Evolutionary conservation across 2,113 vertebrate genomes (phyloP).

Genomic region (Neotragus moschatus): DNA sequence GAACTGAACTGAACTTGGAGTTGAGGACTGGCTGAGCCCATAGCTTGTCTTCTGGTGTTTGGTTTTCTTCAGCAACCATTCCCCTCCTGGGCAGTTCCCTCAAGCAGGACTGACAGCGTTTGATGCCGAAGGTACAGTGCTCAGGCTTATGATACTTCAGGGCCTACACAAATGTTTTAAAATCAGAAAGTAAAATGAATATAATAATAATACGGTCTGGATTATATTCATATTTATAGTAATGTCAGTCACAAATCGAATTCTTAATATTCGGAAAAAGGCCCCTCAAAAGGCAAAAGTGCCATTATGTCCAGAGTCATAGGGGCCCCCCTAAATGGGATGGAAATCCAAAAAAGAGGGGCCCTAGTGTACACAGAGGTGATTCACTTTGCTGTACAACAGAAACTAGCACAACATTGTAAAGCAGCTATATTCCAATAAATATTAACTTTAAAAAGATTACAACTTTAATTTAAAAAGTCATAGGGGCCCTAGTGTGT

Average conservation of each 20-base stretch:
- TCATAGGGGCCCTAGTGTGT: not conserved
- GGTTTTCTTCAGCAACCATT: not conserved
- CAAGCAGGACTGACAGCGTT: not conserved
- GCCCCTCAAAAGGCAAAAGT: not conserved
- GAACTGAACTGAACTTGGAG: not conserved
- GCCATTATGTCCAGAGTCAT: not conserved
- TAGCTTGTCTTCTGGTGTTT: not conserved
- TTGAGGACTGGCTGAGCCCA: not conserved
- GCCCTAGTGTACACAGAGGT: not conserved
- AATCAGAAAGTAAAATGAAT: not conserved
- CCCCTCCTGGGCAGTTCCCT: not conserved
- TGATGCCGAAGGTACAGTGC: not conserved
- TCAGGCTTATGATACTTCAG: not conserved
- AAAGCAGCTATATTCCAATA: not conserved
- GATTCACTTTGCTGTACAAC: not conserved
- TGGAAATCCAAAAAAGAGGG: not conserved
- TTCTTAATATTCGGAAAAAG: not conserved
- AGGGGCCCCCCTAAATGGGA: not conserved
- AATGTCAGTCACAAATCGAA: not conserved
- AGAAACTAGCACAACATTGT: not conserved
- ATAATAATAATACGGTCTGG: not conserved
- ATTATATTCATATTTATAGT: not conserved
- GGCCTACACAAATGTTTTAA: not conserved
- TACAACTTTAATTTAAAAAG: not conserved
- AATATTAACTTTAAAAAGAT: not conserved